These are phyloP conservation scores for Hafferia zeledoni DNA, from an alignment of 2,797 vertebrate species.

Conservation along the genomic window DNA sequence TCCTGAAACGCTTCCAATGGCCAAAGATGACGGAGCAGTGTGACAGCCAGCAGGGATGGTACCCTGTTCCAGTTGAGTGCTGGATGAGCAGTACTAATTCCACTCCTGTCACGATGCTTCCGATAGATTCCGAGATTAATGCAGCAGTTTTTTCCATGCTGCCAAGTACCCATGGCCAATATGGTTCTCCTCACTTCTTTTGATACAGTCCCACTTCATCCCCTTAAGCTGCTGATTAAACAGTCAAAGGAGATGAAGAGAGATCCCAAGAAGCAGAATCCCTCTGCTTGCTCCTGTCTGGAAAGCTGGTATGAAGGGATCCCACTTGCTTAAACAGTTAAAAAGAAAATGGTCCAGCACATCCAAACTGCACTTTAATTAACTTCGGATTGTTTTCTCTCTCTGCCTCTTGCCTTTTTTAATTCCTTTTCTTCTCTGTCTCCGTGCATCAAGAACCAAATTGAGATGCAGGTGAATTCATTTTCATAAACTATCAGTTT, in stretches of 20 bases:
- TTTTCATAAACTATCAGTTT: constrained; percentile 64
- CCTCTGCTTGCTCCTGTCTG: not conserved
- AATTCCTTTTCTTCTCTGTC: not conserved
- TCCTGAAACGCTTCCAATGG: not conserved
- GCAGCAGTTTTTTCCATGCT: not conserved
- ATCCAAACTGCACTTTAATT: constrained; percentile 26
- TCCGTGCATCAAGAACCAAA: constrained; percentile 43
- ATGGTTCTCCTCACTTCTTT: not conserved
- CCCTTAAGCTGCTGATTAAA: not conserved
- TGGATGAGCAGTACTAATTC: constrained; percentile 19
- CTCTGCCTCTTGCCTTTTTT: not conserved
- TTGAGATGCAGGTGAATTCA: constrained; percentile 57
- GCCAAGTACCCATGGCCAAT: not conserved
- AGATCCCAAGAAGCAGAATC: not conserved
- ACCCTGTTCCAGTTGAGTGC: constrained; percentile 9
- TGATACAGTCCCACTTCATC: not conserved
- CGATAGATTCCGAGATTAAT: not conserved
- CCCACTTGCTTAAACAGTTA: not conserved
- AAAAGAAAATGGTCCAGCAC: not conserved
- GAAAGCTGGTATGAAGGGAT: not conserved
- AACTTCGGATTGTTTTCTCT: not conserved
- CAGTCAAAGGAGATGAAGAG: not conserved
- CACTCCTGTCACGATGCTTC: constrained; percentile 21
- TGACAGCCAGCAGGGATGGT: not conserved
- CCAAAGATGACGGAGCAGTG: not conserved